A percentile compares a stretch with the other conserved stretches of the same genome.
Evolutionary conservation across 2,113 vertebrate species (phyloP).

Genomic region (Cyprinodon tularosa): DNA sequence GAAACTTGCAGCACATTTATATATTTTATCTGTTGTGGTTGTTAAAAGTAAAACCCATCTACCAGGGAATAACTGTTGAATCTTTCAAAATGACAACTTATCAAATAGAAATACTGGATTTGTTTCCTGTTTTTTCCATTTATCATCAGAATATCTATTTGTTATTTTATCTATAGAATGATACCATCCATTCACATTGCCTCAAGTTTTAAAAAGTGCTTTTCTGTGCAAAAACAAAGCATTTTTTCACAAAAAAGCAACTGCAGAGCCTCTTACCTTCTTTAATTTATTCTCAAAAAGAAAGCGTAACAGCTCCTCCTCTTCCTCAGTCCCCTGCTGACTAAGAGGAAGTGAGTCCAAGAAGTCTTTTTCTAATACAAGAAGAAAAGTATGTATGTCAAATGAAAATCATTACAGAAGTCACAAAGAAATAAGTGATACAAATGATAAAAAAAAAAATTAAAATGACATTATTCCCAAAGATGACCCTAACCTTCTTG

Average conservation of each 20-base stretch:
- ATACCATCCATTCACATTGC: too few species aligned
- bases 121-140: too few species aligned
- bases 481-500: conserved; percentile 89
- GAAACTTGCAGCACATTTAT: too few species aligned
- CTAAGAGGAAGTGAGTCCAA: conserved; percentile 93
- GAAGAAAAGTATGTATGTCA: background rate
- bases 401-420: background rate
- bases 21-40: too few species aligned
- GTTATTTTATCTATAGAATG: too few species aligned
- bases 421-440: background rate
- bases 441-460: background rate
- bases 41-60: too few species aligned
- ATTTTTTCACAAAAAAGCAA: background rate
- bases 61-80: too few species aligned
- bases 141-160: too few species aligned
- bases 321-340: conserved; percentile 92
- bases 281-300: conserved; percentile 98
- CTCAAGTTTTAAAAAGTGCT: too few species aligned
- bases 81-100: too few species aligned
- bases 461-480: background rate
- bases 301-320: conserved; percentile 93
- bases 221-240: background rate
- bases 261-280: conserved; percentile 80
- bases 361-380: conserved; percentile 90
- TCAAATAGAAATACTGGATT: too few species aligned